A percentile compares a stretch with the other conserved stretches of the same genome.
Conservation (phyloP, 2,113 vertebrate genomes). For the Psophia crepitans region DNA sequence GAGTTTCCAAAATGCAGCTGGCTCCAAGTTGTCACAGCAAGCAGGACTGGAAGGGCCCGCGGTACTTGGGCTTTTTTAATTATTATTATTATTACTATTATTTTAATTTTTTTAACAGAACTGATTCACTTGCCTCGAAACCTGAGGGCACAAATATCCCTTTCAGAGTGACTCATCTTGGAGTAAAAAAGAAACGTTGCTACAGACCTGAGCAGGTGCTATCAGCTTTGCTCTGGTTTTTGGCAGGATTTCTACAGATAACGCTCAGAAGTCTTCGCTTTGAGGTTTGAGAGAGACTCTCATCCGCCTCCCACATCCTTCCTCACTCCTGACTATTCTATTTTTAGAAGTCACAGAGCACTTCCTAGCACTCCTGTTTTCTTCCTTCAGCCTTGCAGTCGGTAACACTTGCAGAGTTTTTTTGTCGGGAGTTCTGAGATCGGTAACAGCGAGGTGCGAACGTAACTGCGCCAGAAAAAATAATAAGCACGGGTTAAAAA, state of each 20-base stretch:
- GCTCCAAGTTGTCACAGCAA: background rate
- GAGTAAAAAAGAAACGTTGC: background rate
- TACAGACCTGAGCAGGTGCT: background rate
- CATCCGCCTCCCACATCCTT: slow-evolving; percentile 5
- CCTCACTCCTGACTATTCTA: background rate
- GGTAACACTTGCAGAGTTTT: background rate
- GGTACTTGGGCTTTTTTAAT: no score
- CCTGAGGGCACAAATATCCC: background rate
- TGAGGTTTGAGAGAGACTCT: background rate
- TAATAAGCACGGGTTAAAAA: background rate
- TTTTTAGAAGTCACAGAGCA: background rate
- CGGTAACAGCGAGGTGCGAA: background rate
- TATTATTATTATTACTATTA: no score
- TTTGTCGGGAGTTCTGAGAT: rapidly evolving
- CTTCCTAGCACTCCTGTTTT: background rate
- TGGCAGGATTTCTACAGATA: background rate
- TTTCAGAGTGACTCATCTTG: background rate
- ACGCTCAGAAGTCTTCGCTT: background rate
- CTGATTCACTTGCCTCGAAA: background rate
- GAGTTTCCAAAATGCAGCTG: background rate
- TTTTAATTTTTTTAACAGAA: background rate
- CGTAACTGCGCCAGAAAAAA: background rate
- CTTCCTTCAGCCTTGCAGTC: background rate
- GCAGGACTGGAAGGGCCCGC: background rate
- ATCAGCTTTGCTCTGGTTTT: background rate